These are phyloP conservation scores for Sceloporus tristichus DNA, from an alignment of 2,113 vertebrate species.

Conservation along the genomic window DNA sequence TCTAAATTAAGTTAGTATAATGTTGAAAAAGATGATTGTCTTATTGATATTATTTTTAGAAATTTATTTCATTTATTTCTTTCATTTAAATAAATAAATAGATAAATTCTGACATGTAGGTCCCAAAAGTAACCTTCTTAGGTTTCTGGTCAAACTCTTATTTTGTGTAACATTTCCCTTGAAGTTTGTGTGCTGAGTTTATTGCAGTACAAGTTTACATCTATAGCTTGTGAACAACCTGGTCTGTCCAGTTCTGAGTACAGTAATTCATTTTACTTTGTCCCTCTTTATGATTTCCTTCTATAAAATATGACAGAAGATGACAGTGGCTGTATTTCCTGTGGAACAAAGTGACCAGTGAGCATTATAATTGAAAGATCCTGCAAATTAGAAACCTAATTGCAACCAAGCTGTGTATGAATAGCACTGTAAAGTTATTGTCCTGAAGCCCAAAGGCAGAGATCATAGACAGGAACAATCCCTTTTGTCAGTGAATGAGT, in stretches of 20 bases:
- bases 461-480: slow-evolving; percentile 62
- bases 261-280: slow-evolving; percentile 48
- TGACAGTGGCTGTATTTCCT: slow-evolving; percentile 67
- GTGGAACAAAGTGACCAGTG: slow-evolving; percentile 69
- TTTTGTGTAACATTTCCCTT: background rate
- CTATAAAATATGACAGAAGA: slow-evolving; percentile 72
- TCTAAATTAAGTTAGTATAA: too few relatives aligned
- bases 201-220: slow-evolving; percentile 74
- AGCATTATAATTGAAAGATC: slow-evolving; percentile 76
- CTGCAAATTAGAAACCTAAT: slow-evolving; percentile 74
- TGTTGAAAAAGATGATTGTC: too few relatives aligned
- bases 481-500: slow-evolving; percentile 60
- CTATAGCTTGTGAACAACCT: slow-evolving; percentile 73
- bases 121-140: too few relatives aligned
- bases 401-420: slow-evolving; percentile 71
- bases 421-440: slow-evolving; percentile 70
- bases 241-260: slow-evolving; percentile 63
- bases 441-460: slow-evolving; percentile 67
- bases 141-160: too few relatives aligned
- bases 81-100: too few relatives aligned
- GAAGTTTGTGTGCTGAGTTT: slow-evolving; percentile 59
- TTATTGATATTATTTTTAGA: too few relatives aligned
- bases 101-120: too few relatives aligned
- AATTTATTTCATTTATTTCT: too few relatives aligned
- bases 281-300: slow-evolving; percentile 62